Conservation (phyloP, 2,113 vertebrate genomes). For the Aplodontia rufa region DNA sequence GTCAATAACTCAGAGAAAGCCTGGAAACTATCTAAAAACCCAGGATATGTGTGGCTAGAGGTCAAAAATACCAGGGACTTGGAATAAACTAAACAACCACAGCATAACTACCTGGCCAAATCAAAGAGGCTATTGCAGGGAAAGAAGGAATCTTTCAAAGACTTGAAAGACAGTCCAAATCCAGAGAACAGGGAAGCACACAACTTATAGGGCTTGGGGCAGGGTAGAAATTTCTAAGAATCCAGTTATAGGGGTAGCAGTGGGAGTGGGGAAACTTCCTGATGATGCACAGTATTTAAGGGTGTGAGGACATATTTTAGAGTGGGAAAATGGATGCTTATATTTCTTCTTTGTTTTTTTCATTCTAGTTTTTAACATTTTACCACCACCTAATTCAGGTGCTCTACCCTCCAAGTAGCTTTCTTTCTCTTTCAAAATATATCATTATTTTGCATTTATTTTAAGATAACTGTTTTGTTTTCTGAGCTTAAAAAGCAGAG, state of each 20-base stretch:
- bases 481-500: background rate
- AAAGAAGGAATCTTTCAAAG: conserved; percentile 27
- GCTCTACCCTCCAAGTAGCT: background rate
- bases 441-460: background rate
- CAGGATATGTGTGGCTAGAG: conserved; percentile 1
- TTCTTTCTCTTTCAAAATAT: conserved; percentile 14
- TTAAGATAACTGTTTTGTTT: conserved; percentile 31
- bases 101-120: conserved; percentile 48
- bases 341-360: background rate
- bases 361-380: background rate
- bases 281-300: background rate
- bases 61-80: conserved; percentile 52
- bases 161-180: conserved; percentile 3
- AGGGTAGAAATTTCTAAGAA: background rate
- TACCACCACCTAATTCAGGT: background rate
- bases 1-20: conserved; percentile 49
- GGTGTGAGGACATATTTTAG: background rate
- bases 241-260: background rate
- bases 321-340: background rate
- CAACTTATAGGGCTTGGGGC: background rate
- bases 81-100: conserved; percentile 38
- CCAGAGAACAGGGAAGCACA: conserved; percentile 6
- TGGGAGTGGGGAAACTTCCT: background rate
- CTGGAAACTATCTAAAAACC: conserved; percentile 61
- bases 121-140: conserved; percentile 30